Percentiles rank a stretch among this genome's conserved stretches.
Conservation (phyloP, 2,797 vertebrate species). For the Manis crassicaudata region DNA sequence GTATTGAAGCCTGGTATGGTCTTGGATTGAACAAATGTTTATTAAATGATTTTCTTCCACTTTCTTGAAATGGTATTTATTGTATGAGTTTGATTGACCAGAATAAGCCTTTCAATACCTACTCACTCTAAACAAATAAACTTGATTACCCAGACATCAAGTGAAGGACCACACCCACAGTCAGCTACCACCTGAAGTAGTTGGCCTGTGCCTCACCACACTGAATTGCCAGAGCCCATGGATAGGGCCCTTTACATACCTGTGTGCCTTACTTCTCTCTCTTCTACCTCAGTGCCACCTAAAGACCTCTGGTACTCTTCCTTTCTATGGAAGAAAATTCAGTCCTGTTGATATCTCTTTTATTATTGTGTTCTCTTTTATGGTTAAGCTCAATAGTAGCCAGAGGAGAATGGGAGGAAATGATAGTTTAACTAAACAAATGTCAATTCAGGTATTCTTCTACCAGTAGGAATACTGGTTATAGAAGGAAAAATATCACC, state of each 20-base stretch:
- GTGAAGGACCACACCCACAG: not conserved
- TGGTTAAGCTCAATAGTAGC: not conserved
- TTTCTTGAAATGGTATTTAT: constrained; percentile 32
- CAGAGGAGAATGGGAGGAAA: not conserved
- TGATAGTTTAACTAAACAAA: not conserved
- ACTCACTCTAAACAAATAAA: constrained; percentile 11
- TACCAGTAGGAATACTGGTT: not conserved
- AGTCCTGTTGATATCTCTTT: not conserved
- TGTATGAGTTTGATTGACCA: not conserved
- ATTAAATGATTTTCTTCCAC: not conserved
- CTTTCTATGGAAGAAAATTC: constrained; percentile 22
- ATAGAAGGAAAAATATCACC: not conserved
- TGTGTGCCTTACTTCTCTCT: not conserved
- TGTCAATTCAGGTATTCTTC: not conserved
- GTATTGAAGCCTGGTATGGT: not conserved
- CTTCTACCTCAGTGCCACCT: not conserved
- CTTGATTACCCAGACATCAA: not conserved
- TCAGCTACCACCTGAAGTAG: not conserved
- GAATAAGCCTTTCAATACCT: not conserved
- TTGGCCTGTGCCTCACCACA: not conserved
- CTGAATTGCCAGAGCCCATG: not conserved
- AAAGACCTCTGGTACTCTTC: not conserved
- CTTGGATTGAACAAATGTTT: not conserved
- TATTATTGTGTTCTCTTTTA: not conserved
- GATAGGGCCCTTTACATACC: not conserved